Base-by-base conservation (phyloP, 2,797 vertebrate species). In the Hoplostethus atlanticus region DNA sequence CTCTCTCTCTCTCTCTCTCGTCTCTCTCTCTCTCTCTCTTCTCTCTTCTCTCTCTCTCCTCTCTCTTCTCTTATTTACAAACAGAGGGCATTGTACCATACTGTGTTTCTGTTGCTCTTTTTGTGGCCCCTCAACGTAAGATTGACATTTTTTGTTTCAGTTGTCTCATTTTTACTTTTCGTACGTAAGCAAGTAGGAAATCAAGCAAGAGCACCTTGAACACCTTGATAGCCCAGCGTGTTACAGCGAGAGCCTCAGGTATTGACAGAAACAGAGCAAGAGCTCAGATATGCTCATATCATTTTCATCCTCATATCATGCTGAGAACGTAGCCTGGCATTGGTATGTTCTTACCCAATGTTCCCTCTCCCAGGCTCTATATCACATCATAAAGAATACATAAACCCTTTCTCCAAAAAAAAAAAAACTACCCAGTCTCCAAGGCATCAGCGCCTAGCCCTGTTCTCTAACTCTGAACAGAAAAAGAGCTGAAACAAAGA, bases 371-470 rank as follows among this genome's bases (percentile, higher is more conserved):
- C 84, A 62, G 91, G 91, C 90, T 92, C 86, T 89, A 93, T 86
- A 94, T 92, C 91, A 93, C 91, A 93, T 93, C 92, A 94, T 92
- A 94, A 92, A 92, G 93, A 93, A 94, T 94, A 93, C 87, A 92
- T 93, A 90, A 94, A 88, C 81, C 79, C 88, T 78, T 28, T 85
- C 77, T 70, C 74, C 63, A 59, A 84, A 76, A 80, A 78, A 61
- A 21, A 21, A 21, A 21, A 21, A 21, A 6, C 79, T 82, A 81
- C 80, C 79, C 78, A 87, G 90, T 90, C 91, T 93, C 91, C 79
- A 77, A 93, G 92, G 92, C 89, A 90, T 90, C 84, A 64, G 79
- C 74, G 83, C 88, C 79, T 66, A 83, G 90, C 87, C 88, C 84
- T 89, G 86, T 89, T 89, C 89, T 86, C 86, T 71, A 90, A 92